A percentile compares a stretch with the other conserved stretches of the same genome.
Conservation (phyloP, 92 coral and sea anemone species). For the Parazoanthus atlanticus region DNA sequence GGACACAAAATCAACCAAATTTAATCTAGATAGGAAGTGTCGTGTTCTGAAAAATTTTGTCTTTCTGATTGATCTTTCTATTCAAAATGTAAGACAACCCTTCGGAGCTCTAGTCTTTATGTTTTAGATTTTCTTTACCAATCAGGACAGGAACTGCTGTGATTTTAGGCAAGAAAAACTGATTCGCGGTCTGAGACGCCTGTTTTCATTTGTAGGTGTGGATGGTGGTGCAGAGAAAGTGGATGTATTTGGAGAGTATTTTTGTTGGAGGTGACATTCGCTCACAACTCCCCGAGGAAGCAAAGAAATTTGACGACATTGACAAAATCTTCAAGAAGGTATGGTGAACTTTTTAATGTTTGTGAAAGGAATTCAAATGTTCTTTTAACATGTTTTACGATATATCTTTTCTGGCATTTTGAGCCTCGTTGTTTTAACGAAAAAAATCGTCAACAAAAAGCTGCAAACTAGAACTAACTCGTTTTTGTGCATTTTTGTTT, state of each 20-base stretch:
- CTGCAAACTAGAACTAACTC: too few species aligned
- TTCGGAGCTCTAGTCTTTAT: too few species aligned
- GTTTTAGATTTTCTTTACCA: not conserved
- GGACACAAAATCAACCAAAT: too few species aligned
- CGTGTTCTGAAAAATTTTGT: too few species aligned
- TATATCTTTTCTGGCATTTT: too few species aligned
- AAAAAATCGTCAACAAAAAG: too few species aligned
- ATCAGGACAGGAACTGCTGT: not conserved
- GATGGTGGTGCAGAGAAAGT: slow-evolving; percentile 99
- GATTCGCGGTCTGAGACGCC: not conserved
- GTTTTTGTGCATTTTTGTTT: too few species aligned
- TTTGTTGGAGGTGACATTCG: slow-evolving; percentile 98
- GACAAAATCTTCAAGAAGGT: slow-evolving; percentile 99
- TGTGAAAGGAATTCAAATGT: not conserved
- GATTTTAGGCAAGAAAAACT: not conserved
- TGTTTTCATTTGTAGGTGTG: slow-evolving; percentile 72
- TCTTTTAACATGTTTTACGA: too few species aligned
- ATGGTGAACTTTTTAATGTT: not conserved
- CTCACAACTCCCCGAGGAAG: slow-evolving; percentile 98
- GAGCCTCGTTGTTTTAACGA: too few species aligned
- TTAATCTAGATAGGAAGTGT: too few species aligned
- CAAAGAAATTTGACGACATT: slow-evolving; percentile 97
- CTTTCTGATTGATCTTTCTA: too few species aligned
- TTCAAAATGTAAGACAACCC: too few species aligned
- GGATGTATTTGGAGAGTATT: slow-evolving; percentile 99